Evolutionary conservation across 2,113 vertebrate species (phyloP).

Genomic region (Gasterosteus aculeatus): DNA sequence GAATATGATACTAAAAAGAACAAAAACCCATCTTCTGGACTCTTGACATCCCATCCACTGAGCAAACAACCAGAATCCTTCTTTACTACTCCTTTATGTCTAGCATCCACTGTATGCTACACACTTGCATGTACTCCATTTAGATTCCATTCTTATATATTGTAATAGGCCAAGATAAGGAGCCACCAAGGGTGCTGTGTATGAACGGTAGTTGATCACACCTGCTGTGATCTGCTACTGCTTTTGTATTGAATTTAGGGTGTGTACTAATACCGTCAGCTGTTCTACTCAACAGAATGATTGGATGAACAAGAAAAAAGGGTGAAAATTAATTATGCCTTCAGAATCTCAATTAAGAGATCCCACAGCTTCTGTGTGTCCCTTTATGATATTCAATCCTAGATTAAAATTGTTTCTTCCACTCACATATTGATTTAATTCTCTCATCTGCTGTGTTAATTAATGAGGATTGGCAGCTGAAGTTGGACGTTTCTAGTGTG

Average conservation of each 20-base stretch:
- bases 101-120: too few species aligned
- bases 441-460: conserved; percentile 67
- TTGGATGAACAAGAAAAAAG: conserved; percentile 20
- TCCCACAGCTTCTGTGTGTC: conserved; percentile 52
- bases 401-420: conserved; percentile 71
- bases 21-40: too few species aligned
- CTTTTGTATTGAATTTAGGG: not conserved
- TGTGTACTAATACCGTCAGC: not conserved
- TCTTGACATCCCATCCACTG: too few species aligned
- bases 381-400: conserved; percentile 66
- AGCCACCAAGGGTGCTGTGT: too few species aligned
- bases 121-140: too few species aligned
- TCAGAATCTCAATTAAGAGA: conserved; percentile 69
- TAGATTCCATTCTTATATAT: too few species aligned
- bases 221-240: not conserved
- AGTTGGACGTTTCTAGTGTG: conserved; percentile 32
- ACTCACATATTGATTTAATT: conserved; percentile 75
- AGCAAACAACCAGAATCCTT: too few species aligned
- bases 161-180: too few species aligned
- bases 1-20: too few species aligned
- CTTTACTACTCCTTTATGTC: too few species aligned
- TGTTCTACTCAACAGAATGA: conserved; percentile 38
- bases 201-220: too few species aligned
- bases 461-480: conserved; percentile 63
- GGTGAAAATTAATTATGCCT: conserved; percentile 65